These are phyloP conservation scores for Telmatochromis sp. DNA, from an alignment of 2,113 vertebrate species.

Conservation along the genomic window DNA sequence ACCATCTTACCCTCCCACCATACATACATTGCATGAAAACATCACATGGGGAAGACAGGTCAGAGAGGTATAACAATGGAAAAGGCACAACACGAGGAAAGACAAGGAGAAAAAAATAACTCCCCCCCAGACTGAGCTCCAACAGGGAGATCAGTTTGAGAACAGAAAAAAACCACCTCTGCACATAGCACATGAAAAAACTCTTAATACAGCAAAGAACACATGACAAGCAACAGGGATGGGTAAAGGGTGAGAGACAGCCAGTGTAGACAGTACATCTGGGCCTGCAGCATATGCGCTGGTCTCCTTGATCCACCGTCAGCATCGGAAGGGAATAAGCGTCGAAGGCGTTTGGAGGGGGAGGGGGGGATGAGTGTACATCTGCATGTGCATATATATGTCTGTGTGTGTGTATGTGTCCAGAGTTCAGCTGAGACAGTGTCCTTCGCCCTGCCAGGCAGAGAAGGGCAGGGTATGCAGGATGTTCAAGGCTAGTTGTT, in stretches of 20 bases:
- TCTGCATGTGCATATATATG: not conserved
- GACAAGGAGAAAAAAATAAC: not conserved
- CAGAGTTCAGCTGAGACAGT: not conserved
- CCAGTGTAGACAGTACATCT: not conserved
- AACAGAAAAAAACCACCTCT: not conserved
- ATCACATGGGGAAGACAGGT: not conserved
- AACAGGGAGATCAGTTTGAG: not conserved
- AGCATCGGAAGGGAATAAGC: not conserved
- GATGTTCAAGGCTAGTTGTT: not conserved
- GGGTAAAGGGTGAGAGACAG: not conserved
- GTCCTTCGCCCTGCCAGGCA: not conserved
- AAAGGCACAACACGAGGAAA: not conserved
- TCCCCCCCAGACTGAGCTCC: not conserved
- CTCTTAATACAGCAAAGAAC: not conserved
- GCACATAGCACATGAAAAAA: not conserved
- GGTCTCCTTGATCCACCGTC: not conserved
- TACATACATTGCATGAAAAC: not conserved
- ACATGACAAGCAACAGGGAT: not conserved
- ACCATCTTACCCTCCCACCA: not conserved
- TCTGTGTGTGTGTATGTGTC: not conserved
- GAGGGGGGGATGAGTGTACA: not conserved
- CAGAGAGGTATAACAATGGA: not conserved
- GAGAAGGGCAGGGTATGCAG: not conserved
- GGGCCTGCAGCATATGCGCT: not conserved
- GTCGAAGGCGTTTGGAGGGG: accelerated